Base-by-base conservation (phyloP, 2,113 vertebrate genomes). In the Rhodinocichla rosea region DNA sequence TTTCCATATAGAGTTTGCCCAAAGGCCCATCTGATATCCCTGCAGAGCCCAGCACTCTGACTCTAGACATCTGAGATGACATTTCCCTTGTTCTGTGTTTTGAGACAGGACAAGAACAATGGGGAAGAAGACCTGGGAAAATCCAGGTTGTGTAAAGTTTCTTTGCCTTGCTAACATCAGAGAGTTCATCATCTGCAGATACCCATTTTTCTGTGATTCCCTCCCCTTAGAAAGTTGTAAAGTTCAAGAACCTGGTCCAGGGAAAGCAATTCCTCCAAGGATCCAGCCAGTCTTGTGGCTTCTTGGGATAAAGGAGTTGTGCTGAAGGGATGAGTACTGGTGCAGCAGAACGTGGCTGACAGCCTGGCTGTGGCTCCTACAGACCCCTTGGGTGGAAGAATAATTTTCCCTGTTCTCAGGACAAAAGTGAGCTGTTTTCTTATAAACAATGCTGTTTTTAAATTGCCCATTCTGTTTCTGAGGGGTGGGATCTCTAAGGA, bases 31-130 rank as follows among this genome's bases (percentile, higher is more conserved):
- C 30, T 15, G 12, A 35, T 53, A 11, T 16, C 60, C 47, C 28
- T 73, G 28, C 55, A 62, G n/a, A 87, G 77, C 28, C 32, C 47
- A 63, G 24, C 24, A 5, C 56, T 7, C 26, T 79, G 27, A 40
- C 49, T 76, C 1, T 3, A 55, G 28, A 44, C 12, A 14, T 28
- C 13, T 0, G 2, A 24, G 28, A 30, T n/a, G 49, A 11, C 7
- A 4, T 56, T 88, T 73, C 35, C 10, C 11, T 37, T 64, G 19
- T 39, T 59, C 52, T 70, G 33, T 42, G 17, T 57, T 78, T 83
- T 47, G 49, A 89, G 50, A 18, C 2, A 17, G 52, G 35, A 63
- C 59, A 69, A 35, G 33, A 68, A 33, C 0, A 3, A 47, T 20
- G 33, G 44, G 42, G 27, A 52, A 42, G 47, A 47, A 11, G 47